These are phyloP conservation scores for Excalfactoria chinensis DNA, from an alignment of 2,113 vertebrate genomes.

Conservation along the genomic window DNA sequence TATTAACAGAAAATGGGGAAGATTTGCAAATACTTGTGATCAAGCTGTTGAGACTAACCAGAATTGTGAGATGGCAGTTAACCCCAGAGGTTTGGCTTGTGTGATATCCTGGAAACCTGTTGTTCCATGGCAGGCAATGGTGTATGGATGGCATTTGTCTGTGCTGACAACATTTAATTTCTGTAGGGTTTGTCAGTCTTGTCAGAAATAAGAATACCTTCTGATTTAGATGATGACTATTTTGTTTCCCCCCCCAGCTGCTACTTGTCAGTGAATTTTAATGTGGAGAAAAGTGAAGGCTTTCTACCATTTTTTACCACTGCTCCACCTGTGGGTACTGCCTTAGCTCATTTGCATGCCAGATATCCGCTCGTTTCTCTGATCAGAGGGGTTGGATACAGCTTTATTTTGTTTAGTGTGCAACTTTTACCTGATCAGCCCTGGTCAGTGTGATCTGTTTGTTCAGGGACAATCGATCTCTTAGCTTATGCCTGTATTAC, in stretches of 20 bases:
- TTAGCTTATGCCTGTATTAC: not conserved
- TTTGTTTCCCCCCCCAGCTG: not conserved
- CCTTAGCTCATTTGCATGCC: slow-evolving; percentile 5
- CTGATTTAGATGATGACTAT: not conserved
- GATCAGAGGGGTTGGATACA: not conserved
- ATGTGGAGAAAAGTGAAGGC: slow-evolving; percentile 8
- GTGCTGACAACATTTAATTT: rapidly evolving
- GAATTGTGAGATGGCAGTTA: not conserved
- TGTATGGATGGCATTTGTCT: not conserved
- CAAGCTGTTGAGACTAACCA: not conserved
- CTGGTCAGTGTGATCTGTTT: not conserved
- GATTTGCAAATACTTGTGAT: not conserved
- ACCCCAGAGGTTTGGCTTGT: not conserved
- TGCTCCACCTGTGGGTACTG: not conserved
- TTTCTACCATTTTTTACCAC: not conserved
- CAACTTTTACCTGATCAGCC: not conserved
- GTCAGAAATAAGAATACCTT: slow-evolving; percentile 10
- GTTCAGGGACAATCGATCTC: not conserved
- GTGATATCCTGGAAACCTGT: not conserved
- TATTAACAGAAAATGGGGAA: not conserved
- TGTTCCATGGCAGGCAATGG: not conserved
- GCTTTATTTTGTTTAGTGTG: not conserved
- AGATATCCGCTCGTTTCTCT: not conserved
- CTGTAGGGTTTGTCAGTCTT: not conserved
- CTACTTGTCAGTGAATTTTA: not conserved